phyloP scores from a whole-genome alignment of 2,888 invertebrate genomes.

The Lasioglossum zephyrum region DNA sequence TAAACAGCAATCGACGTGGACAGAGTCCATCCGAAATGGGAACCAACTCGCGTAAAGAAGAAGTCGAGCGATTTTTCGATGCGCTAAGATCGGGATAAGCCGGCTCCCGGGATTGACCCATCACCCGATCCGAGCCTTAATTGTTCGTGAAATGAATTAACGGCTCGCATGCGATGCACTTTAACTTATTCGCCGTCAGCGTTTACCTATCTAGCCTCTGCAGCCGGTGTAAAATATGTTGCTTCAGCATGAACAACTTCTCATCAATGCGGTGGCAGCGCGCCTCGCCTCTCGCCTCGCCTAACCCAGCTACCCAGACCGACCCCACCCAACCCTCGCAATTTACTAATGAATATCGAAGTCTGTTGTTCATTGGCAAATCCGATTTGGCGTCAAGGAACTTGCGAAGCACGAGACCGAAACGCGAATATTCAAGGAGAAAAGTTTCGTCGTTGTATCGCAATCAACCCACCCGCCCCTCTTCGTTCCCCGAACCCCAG shows the following conservation, averaged over 20 bases:
- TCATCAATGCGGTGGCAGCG: constrained; percentile 57
- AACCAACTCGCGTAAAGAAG: background rate
- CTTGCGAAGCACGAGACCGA: constrained; percentile 28
- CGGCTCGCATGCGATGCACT: constrained; percentile 80
- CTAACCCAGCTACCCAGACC: constrained; percentile 20
- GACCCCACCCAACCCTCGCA: constrained; percentile 63
- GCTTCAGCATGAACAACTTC: constrained; percentile 71
- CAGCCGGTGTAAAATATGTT: constrained; percentile 71
- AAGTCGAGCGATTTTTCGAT: constrained; percentile 45
- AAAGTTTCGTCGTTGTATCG: constrained; percentile 54
- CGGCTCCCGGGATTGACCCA: constrained; percentile 64
- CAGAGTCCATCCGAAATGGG: background rate
- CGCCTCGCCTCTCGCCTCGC: constrained; percentile 36
- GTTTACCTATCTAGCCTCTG: constrained; percentile 65
- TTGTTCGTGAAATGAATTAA: constrained; percentile 82
- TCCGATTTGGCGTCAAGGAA: constrained; percentile 46
- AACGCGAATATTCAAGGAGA: constrained; percentile 55
- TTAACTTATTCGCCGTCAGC: constrained; percentile 78
- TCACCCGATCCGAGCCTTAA: constrained; percentile 71
- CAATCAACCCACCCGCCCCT: constrained; percentile 21
- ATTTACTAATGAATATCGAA: constrained; percentile 80
- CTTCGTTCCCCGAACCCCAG: too few relatives aligned
- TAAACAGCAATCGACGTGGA: background rate
- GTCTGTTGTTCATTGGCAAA: constrained; percentile 63
- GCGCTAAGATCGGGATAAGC: constrained; percentile 61